Evolutionary conservation across 1,140 invertebrate genomes (phyloP).

Genomic region (Diabrotica undecimpunctata): DNA sequence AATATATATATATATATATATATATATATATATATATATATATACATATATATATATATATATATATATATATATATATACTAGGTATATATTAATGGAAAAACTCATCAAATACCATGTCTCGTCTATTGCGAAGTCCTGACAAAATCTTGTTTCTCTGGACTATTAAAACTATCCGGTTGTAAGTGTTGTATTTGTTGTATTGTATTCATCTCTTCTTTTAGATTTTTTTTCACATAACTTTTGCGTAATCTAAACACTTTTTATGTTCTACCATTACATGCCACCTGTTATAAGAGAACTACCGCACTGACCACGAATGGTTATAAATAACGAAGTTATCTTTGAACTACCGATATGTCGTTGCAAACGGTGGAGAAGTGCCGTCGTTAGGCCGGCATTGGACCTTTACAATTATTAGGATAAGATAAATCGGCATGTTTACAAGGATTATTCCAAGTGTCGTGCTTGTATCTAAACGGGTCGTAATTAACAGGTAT

Average conservation of each 20-base stretch:
- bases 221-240: neutral
- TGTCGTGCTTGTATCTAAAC: slow-evolving; percentile 22
- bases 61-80: too few species aligned
- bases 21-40: too few species aligned
- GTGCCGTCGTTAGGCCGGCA: neutral
- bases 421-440: slow-evolving; percentile 35
- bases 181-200: too few species aligned
- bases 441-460: slow-evolving; percentile 32
- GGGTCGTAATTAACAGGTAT: slow-evolving; percentile 21
- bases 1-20: too few species aligned
- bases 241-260: neutral
- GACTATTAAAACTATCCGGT: too few species aligned
- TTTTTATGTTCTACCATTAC: neutral
- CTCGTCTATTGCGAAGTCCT: too few species aligned
- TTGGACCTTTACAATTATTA: slow-evolving; percentile 16
- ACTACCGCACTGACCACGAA: neutral
- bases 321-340: slow-evolving; percentile 1
- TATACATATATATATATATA: too few species aligned
- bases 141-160: too few species aligned
- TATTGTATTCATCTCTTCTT: too few species aligned
- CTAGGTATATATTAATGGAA: too few species aligned
- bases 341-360: neutral
- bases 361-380: neutral
- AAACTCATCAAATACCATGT: too few species aligned
- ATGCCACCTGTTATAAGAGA: neutral